Base-by-base conservation (phyloP, 1,140 invertebrate genomes). In the Cotesia typhae region DNA sequence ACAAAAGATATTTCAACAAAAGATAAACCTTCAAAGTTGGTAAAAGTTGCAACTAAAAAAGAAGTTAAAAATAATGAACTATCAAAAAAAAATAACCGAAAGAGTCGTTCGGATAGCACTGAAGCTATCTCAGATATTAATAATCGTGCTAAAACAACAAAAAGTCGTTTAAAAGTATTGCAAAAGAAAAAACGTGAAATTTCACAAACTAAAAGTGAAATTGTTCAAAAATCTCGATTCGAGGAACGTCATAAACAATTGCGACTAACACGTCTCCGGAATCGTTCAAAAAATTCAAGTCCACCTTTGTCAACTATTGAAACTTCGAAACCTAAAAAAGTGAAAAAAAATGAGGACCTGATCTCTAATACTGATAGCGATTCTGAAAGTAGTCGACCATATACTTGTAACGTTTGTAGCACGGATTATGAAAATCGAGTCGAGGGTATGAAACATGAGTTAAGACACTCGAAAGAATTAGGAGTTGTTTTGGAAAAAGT, bases 391-490 rank as follows among this genome's bases (percentile, higher is more conserved):
- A 55, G 53, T 10, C 57, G 61, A n/a, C 63, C 70, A 0, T 82
- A 81, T 17, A 67, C 63, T 4, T 86, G 84, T n/a, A 74, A 74
- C 2, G 72, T 78, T n/a, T 86, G 84, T 37, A 68, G 67, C 6
- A 74, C 78, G 36, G 76, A 73, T n/a, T 85, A 77, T 63, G 77
- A 80, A 38, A 83, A 67, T 20, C 85, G 82, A 66, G 53, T 81
- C 2, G 68, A 76, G 41, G 78, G 77, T 17, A 70, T 80, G 9
- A 67, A 76, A 6, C 85, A 86, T 37, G 77, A 80, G 70, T 61
- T 86, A 4, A 78, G 78, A 0, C 85, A 85, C 66, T 78, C 76
- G 4, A 85, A 84, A 41, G 80, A 79, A n/a, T 75, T 78, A n/a
- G 70, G 75, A 51, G 64, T 86, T 7, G 76, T 81, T 37, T 67